Evolutionary conservation across 2,888 invertebrate genomes (phyloP), one percentile per base, ranked within the genome.

Genomic region (Clistopyga incitator): DNA sequence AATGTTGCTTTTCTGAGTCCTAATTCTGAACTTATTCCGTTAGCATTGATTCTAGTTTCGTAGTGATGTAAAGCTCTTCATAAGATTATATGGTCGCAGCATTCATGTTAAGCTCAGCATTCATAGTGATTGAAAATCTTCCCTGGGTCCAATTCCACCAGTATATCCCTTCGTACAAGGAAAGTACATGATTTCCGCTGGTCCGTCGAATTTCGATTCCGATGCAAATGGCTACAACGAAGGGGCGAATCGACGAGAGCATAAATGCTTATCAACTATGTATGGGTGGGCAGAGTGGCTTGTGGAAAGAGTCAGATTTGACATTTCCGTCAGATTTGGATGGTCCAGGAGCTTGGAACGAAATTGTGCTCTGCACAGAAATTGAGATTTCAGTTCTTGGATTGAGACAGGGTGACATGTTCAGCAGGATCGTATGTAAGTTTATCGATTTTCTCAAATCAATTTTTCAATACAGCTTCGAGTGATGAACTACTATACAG

Each of bases 191-290:
- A 23, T 61, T 38, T 54, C 34, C 38, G 50, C 47, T 65, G 47
- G 56, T 45, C 64, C 70, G 34, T 71, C 65, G 47, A 77, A 77
- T 77, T 77, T 65, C 65, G 72, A 81, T 81, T 81, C 71, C 77
- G 47, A 77, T 77, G 77, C 71, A 71, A 81, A 71, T 81, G 45
- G 38, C 50, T 23, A 68, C 71, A 71, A 72, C 77, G 70, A 81
- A 76, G 65, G 56, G 71, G 71, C 56, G 54, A 70, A 64, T 54
- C 29, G 20, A 42, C 42, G 45, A 61, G 61, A 70, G 68, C 18
- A 42, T 18, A 29, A 34, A 65, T 10, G 64, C 71, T 38, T 76
- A 71, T 81, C 50, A 70, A 75, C 25, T 70, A 75, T 75, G 75
- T 50, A 64, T 42, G 76, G 45, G n/a, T 61, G 18, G n/a, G 29